Evolutionary conservation across 2,113 vertebrate species (phyloP).

Genomic region (Paracanthobrama guichenoti): DNA sequence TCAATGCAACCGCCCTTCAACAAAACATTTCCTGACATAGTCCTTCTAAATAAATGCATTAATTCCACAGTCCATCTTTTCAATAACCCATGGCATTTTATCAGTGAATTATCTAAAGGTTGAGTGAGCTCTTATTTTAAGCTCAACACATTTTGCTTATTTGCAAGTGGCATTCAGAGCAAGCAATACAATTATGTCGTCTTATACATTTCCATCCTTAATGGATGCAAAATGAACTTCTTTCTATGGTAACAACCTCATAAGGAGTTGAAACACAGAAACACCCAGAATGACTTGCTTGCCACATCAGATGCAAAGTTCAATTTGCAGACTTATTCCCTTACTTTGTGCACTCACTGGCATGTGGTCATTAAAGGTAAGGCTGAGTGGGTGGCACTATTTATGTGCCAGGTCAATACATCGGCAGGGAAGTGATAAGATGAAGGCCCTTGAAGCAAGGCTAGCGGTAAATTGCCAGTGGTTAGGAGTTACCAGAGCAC

Average conservation of each 20-base stretch:
- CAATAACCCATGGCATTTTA: not conserved
- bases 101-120: not conserved
- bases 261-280: not conserved
- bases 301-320: constrained; percentile 17
- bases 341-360: not conserved
- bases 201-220: not conserved
- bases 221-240: not conserved
- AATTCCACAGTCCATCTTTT: not conserved
- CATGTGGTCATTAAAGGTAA: constrained; percentile 37
- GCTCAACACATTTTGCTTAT: not conserved
- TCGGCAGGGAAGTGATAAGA: constrained; percentile 18
- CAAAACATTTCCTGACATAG: not conserved
- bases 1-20: not conserved
- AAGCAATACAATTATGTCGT: not conserved
- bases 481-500: constrained; percentile 22
- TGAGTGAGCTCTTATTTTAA: constrained; percentile 23
- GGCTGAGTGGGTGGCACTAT: constrained; percentile 25
- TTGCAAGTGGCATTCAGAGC: not conserved
- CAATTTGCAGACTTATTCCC: constrained; percentile 14
- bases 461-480: constrained; percentile 17
- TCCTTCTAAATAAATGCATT: not conserved
- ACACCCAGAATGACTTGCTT: not conserved
- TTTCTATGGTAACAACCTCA: not conserved
- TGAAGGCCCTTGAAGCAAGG: constrained; percentile 9
- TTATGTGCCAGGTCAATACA: constrained; percentile 35